Conservation (phyloP, 2,888 invertebrate species). For the Mythimna pallens region DNA sequence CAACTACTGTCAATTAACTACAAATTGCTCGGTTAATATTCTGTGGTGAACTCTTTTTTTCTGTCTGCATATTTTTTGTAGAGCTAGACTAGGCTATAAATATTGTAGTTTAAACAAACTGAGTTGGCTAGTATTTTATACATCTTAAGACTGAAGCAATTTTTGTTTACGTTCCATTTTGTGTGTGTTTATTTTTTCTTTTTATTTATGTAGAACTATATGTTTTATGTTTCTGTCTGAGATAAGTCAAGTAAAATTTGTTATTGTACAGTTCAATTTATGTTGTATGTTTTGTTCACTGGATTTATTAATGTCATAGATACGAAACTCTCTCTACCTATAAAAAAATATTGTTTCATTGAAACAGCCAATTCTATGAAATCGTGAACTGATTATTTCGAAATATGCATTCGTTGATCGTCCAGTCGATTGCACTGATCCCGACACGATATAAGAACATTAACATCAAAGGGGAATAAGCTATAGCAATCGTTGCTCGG, state of each 20-base stretch:
- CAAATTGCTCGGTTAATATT: slow-evolving; percentile 27
- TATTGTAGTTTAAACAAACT: slow-evolving; percentile 33
- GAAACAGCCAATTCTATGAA: slow-evolving; percentile 42
- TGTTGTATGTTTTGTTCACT: background rate
- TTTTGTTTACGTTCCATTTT: slow-evolving; percentile 15
- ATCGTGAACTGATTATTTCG: slow-evolving; percentile 42
- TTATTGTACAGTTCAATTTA: background rate
- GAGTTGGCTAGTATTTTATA: slow-evolving; percentile 21
- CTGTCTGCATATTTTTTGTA: slow-evolving; percentile 18
- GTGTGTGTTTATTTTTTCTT: slow-evolving; percentile 14
- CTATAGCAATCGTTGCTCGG: slow-evolving; percentile 29
- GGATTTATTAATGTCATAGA: background rate
- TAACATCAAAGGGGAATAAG: slow-evolving; percentile 63
- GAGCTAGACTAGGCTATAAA: slow-evolving; percentile 22
- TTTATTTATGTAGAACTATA: slow-evolving; percentile 16
- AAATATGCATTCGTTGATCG: slow-evolving; percentile 49
- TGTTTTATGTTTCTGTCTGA: slow-evolving; percentile 28
- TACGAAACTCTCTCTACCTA: background rate
- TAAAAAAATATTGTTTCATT: slow-evolving; percentile 19
- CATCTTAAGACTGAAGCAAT: slow-evolving; percentile 41
- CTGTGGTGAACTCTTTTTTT: slow-evolving; percentile 15
- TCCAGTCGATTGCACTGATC: slow-evolving; percentile 58
- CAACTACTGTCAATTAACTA: slow-evolving; percentile 15
- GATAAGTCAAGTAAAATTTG: background rate
- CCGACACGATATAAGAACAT: slow-evolving; percentile 38